Evolutionary conservation across 2,888 invertebrate genomes (phyloP).

Genomic region (Tricholauxania praeusta): DNA sequence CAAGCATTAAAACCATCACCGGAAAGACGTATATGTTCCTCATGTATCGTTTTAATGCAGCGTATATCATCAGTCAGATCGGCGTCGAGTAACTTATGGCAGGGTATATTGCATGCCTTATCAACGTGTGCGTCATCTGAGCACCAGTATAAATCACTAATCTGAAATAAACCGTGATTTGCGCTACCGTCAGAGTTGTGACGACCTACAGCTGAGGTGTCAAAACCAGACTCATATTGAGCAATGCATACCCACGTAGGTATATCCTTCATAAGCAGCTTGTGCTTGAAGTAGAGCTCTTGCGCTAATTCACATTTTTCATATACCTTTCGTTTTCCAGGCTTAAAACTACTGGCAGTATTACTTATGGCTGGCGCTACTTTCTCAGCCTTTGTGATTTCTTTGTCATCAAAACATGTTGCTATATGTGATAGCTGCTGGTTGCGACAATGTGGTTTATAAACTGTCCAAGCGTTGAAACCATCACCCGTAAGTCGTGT

Average conservation of each 20-base stretch:
- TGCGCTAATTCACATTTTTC: slow-evolving; percentile 79
- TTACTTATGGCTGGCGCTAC: background rate
- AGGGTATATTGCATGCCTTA: slow-evolving; percentile 73
- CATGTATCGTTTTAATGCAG: slow-evolving; percentile 74
- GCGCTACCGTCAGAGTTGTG: slow-evolving; percentile 69
- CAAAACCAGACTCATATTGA: slow-evolving; percentile 76
- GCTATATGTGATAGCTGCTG: slow-evolving; percentile 67
- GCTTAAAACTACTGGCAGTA: background rate
- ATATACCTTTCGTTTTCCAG: slow-evolving; percentile 71
- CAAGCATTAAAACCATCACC: slow-evolving; percentile 81
- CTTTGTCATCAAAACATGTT: slow-evolving; percentile 51
- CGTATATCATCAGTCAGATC: slow-evolving; percentile 77
- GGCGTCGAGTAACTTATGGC: slow-evolving; percentile 74
- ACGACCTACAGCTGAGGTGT: slow-evolving; percentile 74
- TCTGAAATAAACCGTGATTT: slow-evolving; percentile 82
- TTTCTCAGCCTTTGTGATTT: background rate
- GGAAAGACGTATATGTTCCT: slow-evolving; percentile 74
- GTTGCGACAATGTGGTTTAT: slow-evolving; percentile 72
- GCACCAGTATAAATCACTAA: slow-evolving; percentile 81
- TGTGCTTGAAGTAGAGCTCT: slow-evolving; percentile 72
- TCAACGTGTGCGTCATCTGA: slow-evolving; percentile 69
- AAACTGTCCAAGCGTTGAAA: slow-evolving; percentile 81
- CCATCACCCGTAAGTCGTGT: slow-evolving; percentile 77
- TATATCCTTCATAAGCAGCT: slow-evolving; percentile 70
- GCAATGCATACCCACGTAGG: slow-evolving; percentile 81